Evolutionary conservation across 2,888 invertebrate genomes (phyloP), one percentile per base, ranked within the genome.

Genomic region (Melanchra persicariae): DNA sequence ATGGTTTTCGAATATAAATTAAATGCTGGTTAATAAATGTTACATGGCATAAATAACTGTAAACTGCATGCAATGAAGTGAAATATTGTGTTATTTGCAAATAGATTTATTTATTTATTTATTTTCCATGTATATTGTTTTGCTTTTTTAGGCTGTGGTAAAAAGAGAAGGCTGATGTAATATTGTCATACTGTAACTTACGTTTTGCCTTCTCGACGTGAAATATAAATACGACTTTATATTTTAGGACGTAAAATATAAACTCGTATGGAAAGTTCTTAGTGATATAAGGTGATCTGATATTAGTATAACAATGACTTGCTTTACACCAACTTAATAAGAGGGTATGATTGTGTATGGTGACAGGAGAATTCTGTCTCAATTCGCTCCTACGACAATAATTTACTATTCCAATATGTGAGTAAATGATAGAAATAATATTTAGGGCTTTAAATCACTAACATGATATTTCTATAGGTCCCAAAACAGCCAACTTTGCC

Each of bases 141-240:
- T 77, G 19, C 74, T 70, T 74, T 76, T 60, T 70, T 84, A 84
- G 84, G 83, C 84, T 84, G 84, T 84, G 83, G 82, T 81, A 61
- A 66, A 66, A 58, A 59, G 72, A 70, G 83, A 83, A 83, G 83
- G 83, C 81, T 83, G 77, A 74, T 76, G 71, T 83, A 52, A 37
- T 49, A 51, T 63, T 84, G 70, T 77, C 67, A 65, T 68, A 74
- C 24, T 34, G 43, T 69, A 74, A 70, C 60, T 52, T 66, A 51
- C 71, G 62, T 77, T 77, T 63, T 58, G 69, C 81, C 77, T 81
- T 81, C 79, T 84, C 73, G 12, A 67, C 66, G 69, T 77, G 67
- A 64, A 54, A 68, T 70, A 60, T 68, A 67, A 63, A 64, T 45
- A 19, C 45, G 45, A 45, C 45, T 45, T 45, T 45, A 45, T 45